Conservation (phyloP, 2,797 vertebrate species). For the Atherinosoma microstoma region DNA sequence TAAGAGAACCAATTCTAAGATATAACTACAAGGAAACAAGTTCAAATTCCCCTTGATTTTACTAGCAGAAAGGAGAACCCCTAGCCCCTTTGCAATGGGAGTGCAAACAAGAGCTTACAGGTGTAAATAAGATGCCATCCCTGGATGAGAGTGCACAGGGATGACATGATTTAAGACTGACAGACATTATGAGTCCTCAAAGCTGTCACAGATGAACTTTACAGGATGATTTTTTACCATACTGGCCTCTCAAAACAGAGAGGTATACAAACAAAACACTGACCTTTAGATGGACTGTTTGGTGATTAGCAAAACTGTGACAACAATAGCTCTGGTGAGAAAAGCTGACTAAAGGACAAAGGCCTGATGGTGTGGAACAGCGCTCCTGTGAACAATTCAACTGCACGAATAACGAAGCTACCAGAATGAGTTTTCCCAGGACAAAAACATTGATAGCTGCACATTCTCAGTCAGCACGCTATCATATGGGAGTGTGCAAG, state of each 20-base stretch:
- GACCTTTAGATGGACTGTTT: conserved; percentile 63
- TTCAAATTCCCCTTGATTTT: conserved; percentile 39
- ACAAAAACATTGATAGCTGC: conserved; percentile 55
- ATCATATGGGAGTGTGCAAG: conserved; percentile 36
- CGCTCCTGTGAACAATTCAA: conserved; percentile 62
- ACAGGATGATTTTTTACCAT: conserved; percentile 30
- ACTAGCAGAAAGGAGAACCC: background rate
- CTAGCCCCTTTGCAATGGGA: no score
- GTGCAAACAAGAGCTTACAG: no score
- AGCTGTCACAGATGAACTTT: conserved; percentile 8
- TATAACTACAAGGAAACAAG: conserved; percentile 15
- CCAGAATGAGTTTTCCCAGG: conserved; percentile 62
- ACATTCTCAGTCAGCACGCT: conserved; percentile 61
- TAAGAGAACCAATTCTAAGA: conserved; percentile 3
- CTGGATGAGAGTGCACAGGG: background rate
- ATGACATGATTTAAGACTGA: conserved; percentile 13
- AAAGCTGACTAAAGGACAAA: conserved; percentile 74
- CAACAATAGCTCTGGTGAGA: conserved; percentile 58
- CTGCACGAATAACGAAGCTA: conserved; percentile 63
- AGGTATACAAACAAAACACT: conserved; percentile 40
- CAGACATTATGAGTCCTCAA: conserved; percentile 33
- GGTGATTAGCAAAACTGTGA: conserved; percentile 57
- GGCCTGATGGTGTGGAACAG: conserved; percentile 29
- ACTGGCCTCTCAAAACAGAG: conserved; percentile 21
- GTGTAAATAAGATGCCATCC: conserved; percentile 5